A percentile compares a stretch with the other conserved stretches of the same genome.
Conservation (phyloP, 1,140 invertebrate genomes). For the Sarcophaga bullata region DNA sequence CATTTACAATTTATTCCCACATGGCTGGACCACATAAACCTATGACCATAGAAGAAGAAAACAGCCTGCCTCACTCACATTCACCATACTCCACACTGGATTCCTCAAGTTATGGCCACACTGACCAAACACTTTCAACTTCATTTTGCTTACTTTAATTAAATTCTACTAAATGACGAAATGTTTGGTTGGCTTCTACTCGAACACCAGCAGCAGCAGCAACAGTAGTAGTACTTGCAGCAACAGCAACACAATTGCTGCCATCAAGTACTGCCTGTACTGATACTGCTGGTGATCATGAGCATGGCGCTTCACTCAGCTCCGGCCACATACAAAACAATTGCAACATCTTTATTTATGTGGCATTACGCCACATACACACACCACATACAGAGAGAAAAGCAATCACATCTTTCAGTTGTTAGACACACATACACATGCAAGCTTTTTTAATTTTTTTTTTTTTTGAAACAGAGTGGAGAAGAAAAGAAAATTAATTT, state of each 20-base stretch:
- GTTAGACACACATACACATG: no score
- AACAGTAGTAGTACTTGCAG: no score
- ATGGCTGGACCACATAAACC: constrained; percentile 25
- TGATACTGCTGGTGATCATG: constrained; percentile 4
- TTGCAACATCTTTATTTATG: constrained; percentile 13
- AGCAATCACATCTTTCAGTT: no score
- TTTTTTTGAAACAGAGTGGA: no score
- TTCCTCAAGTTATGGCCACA: constrained; percentile 19
- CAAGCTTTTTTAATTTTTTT: no score
- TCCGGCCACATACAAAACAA: background rate
- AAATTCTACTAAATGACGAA: constrained; percentile 32
- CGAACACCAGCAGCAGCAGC: background rate
- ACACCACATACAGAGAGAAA: no score
- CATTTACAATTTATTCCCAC: constrained; percentile 25
- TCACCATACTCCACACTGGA: background rate
- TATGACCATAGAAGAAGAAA: background rate
- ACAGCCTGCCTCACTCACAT: background rate
- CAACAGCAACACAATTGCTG: no score
- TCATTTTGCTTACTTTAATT: constrained; percentile 40
- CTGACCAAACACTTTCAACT: constrained; percentile 39
- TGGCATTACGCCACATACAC: background rate
- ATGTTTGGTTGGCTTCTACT: constrained; percentile 6
- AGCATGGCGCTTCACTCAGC: background rate
- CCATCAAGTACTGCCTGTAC: background rate
- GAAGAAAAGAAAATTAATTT: no score